Base-by-base conservation (phyloP, 1,140 invertebrate species). In the Cotesia typhae region DNA sequence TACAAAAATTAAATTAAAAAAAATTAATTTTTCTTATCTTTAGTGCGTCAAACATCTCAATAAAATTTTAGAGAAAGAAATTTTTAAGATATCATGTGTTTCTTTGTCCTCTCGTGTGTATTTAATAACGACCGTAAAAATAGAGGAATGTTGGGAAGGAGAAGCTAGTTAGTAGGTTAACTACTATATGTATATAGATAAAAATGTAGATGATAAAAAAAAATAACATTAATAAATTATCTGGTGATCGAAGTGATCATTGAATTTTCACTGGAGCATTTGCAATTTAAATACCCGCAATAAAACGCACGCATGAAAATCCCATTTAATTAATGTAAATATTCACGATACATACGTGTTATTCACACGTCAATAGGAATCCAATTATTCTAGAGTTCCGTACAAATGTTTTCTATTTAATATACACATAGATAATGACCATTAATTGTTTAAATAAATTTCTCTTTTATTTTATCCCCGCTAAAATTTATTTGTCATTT, bases 321-420 rank as follows among this genome's bases (percentile, higher is more conserved):
- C n/a, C 7, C 66, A 53, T 72, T 72, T 72, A 72, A 72, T 72
- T 72, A 72, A 72, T 72, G 70, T 67, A 72, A 72, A 72, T 72
- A 72, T 72, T 72, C 61, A 37, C 14, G 4, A 47, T 72, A 35
- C 60, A 35, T 12, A 66, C 69, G 70, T 60, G 63, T 52, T 64
- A 66, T 64, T 72, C 53, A 47, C 64, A 52, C 69, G 60, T 55
- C 60, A 38, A 55, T 65, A 36, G 35, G 36, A 65, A 71, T 63
- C 60, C 60, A 71, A 71, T 71, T 64, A 71, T 63, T 14, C 4
- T 41, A 17, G 4, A 6, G 28, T 51, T 10, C 59, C 10, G 14
- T 28, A 66, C 59, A 36, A 47, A n/a, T 55, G 12, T 69, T 59
- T 55, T 59, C 55, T 17, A 4, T 55, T 47, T 47, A 10, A 47